Evolutionary conservation across 2,113 vertebrate genomes (phyloP), one percentile per base, ranked within the genome.

Genomic region (Tetraodon nigroviridis): DNA sequence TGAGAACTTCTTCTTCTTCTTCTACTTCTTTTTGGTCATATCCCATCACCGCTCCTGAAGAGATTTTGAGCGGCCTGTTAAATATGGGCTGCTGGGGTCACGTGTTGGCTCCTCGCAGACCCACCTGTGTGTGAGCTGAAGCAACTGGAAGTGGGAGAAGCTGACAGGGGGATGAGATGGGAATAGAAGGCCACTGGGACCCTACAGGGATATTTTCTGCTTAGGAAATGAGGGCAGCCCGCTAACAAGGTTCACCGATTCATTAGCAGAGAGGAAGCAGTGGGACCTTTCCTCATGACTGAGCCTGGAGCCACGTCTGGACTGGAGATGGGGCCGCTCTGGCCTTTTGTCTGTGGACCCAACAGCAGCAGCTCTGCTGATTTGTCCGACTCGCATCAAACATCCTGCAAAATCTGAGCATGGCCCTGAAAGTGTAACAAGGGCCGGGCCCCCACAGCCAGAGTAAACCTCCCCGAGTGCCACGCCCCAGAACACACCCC

Each of bases 201-300:
- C 76, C 59, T 44, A 0, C 37, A 53, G 51, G 51, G 55, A 74
- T 85, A 82, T 85, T 83, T 87, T 87, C 60, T 73, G 66, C 52
- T 13, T 49, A 58, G 19, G 55, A 82, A 89, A 86, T 53, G 77
- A 81, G 87, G 84, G 68, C 79, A 76, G n/a, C 51, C 78, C 74
- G 62, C 69, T 56, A 63, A 61, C 52, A 72, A 81, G 49, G 69
- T 77, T 78, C 64, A 42, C 59, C 77, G 64, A 73, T 82, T 81
- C 76, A 84, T 85, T 75, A 82, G 54, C 58, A 73, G 78, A 75
- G 69, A 55, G 55, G 75, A 73, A 52, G 79, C 61, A 24, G 64
- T 69, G 81, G 84, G 87, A 76, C 74, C 17, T 8, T 75, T 55
- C 61, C 61, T 82, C 80, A 82, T 87, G 79, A 89, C 73, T 55